Percentiles rank a stretch among this genome's conserved stretches.
Evolutionary conservation across 2,888 invertebrate genomes (phyloP).

Genomic region (Orthosia gothica): DNA sequence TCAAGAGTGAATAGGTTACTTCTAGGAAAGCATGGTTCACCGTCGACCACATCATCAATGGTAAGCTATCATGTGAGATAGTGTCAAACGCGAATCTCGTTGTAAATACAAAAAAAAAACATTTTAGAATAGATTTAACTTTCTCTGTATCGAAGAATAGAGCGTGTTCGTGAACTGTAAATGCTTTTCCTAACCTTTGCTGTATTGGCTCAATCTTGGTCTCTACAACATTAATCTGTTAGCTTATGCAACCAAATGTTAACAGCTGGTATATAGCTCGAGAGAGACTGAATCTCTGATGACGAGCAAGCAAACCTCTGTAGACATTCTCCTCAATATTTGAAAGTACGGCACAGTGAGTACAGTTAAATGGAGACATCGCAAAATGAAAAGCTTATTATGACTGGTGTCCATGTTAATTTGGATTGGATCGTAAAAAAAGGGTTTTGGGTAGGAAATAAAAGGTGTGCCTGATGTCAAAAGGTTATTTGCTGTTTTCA

Average conservation of each 20-base stretch:
- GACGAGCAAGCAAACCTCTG: neutral
- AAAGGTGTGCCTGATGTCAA: no score
- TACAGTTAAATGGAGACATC: neutral
- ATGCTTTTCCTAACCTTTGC: neutral
- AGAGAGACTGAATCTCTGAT: neutral
- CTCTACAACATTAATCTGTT: neutral
- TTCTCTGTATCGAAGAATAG: neutral
- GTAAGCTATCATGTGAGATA: no score
- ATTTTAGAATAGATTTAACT: neutral
- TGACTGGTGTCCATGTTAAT: conserved; percentile 2
- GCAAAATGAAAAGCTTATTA: neutral
- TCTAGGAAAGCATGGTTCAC: no score
- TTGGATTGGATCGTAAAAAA: neutral
- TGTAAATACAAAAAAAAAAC: no score
- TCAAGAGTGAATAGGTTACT: no score
- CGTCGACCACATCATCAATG: no score
- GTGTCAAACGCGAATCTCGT: no score
- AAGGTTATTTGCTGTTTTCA: no score
- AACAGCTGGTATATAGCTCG: neutral
- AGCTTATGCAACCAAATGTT: no score
- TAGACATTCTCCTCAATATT: neutral
- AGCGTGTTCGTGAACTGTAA: no score
- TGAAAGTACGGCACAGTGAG: neutral
- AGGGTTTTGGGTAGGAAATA: neutral
- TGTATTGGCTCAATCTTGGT: neutral